Evolutionary conservation across 2,113 vertebrate species (phyloP), one percentile per base, ranked within the genome.

Genomic region (Albula goreensis): DNA sequence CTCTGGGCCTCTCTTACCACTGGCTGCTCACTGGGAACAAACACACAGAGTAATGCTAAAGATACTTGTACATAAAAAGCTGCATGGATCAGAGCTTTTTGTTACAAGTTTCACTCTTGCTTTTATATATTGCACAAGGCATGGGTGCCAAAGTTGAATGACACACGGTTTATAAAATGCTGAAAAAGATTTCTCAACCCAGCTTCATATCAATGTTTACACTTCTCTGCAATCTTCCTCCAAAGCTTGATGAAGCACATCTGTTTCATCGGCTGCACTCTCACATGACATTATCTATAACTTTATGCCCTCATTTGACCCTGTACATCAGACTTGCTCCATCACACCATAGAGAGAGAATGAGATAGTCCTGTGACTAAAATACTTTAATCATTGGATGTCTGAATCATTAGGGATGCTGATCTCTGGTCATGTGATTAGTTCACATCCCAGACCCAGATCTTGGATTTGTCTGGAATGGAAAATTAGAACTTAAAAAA

Each of bases 111-210:
- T 79, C 13, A 49, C 4, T 79, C 41, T 50, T 41, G 66, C 50
- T 77, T 15, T 49, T 49, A 79, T 12, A 57, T 52, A 53, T 85
- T 51, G 41, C 41, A 63, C 51, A 22, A 22, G 6, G 52, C 56
- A 2, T 70, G n/a, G 80, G 8, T 41, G 4, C 49, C 85, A 52
- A 22, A 82, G 49, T 74, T 17, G 22, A 41, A 52, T 22, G 60
- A 74, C 79, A 70, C 49, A 66, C 57, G 19, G 50, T 70, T 70
- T 51, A 82, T 60, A 52, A 74, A 82, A 53, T 49, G 25, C 9
- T n/a, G 63, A 60, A n/a, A 81, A 81, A 70, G 50, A n/a, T 81
- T 85, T 63, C 56, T 12, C 78, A 81, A 81, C 19, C 49, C 57
- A 10, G 48, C 19, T 50, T 51, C 31, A 60, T 13, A 48, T 50